phyloP scores from a whole-genome alignment of 1,140 invertebrate species.

The Diprion similis region DNA sequence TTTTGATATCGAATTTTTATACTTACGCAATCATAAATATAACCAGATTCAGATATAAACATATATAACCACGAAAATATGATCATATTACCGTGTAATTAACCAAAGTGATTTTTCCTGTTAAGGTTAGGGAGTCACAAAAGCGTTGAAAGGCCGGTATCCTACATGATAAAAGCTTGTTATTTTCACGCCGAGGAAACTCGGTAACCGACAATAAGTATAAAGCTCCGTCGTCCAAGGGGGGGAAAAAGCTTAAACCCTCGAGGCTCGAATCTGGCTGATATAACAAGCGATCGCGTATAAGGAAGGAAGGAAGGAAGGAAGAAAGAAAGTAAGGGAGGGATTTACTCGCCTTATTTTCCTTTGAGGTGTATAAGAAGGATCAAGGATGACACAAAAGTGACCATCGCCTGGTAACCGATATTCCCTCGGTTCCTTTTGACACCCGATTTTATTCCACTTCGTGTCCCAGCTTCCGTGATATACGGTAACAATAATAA shows the following conservation, averaged over 20 bases:
- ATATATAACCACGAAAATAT: too few relatives aligned
- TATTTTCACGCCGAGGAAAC: conserved; percentile 45
- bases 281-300: conserved; percentile 42
- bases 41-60: too few relatives aligned
- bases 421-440: conserved; percentile 26
- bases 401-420: conserved; percentile 48
- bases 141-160: background rate
- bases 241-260: background rate
- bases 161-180: conserved; percentile 37
- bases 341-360: conserved; percentile 31
- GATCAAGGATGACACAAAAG: conserved; percentile 40
- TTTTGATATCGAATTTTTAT: too few relatives aligned
- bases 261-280: conserved; percentile 22
- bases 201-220: conserved; percentile 2
- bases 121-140: too few relatives aligned
- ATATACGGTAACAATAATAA: too few relatives aligned
- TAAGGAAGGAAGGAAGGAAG: background rate
- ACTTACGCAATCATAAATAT: too few relatives aligned
- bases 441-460: too few relatives aligned
- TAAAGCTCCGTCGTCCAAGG: background rate
- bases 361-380: conserved; percentile 30
- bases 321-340: conserved; percentile 10
- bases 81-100: background rate
- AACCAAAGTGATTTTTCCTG: background rate
- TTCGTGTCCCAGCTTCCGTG: too few relatives aligned